Base-by-base conservation (phyloP, 2,113 vertebrate genomes). In the Sturnus vulgaris region DNA sequence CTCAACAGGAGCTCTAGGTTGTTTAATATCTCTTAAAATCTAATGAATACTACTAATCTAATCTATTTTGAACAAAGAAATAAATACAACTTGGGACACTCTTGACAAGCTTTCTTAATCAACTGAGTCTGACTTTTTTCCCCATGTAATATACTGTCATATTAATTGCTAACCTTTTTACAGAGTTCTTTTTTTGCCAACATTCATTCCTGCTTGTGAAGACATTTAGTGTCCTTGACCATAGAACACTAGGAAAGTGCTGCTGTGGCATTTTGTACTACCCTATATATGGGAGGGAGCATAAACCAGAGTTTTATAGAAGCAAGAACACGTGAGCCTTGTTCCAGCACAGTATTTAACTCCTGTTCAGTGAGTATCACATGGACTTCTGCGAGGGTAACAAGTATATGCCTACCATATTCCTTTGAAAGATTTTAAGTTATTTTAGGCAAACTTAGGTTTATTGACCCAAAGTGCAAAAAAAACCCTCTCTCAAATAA, bases 191-290 rank as follows among this genome's bases (percentile, higher is more conserved):
- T 59, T 86, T 86, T 96, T 82, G 90, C 56, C 56, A 49, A 33
- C 96, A 96, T 94, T 96, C 82, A 82, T 96, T 97, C 92, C 81
- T 92, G 92, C 91, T 87, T 90, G 81, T 95, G 95, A 95, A 97
- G 95, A 95, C 70, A 87, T 72, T 70, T 69, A 72, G 91, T 90
- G 86, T 65, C 80, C 89, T 71, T 95, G 96, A 94, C 89, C 96
- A 95, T 80, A 94, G 96, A 96, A 65, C 85, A 15, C 35, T 25
- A 44, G 53, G 63, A 79, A 96, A 95, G 72, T 88, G 76, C 46
- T 82, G 61, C 76, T 49, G 8, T 37, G 64, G 57, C 28, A 35
- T 82, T 90, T 82, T 68, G 9, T 84, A n/a, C 35, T 61, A 7
- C 15, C 22, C 73, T 81, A 53, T 75, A 15, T 19, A 27, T 7